A percentile compares a stretch with the other conserved stretches of the same genome.
Conservation (phyloP, 2,797 vertebrate genomes). For the Sebastiscus albofasciatus region DNA sequence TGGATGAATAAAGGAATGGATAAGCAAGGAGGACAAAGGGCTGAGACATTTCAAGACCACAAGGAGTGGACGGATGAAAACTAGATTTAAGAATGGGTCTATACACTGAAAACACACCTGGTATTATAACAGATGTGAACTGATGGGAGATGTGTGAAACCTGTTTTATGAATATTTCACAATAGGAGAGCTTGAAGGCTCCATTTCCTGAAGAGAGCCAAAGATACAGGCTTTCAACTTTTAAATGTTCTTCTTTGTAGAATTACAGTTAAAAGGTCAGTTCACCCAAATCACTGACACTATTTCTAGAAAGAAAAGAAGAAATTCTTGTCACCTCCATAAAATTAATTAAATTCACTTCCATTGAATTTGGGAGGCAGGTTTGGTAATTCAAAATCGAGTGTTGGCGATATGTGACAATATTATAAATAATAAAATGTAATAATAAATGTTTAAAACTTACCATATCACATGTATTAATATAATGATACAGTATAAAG, state of each 20-base stretch:
- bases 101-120: neutral
- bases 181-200: neutral
- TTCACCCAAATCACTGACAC: neutral
- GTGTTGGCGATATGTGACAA: neutral
- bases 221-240: neutral
- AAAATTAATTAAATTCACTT: neutral
- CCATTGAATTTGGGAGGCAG: neutral
- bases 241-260: neutral
- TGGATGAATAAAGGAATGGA: slow-evolving; percentile 24
- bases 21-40: neutral
- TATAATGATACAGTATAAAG: neutral
- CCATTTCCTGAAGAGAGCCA: neutral
- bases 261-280: neutral
- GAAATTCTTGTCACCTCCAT: neutral
- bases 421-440: neutral
- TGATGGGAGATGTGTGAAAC: neutral
- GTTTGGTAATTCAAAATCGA: neutral
- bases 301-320: neutral
- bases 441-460: too few relatives aligned
- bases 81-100: neutral
- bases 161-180: neutral
- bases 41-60: neutral
- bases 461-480: neutral
- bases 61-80: neutral
- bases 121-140: neutral